Conservation (phyloP, 2,797 vertebrate species). For the Amphiprion clarkii region DNA sequence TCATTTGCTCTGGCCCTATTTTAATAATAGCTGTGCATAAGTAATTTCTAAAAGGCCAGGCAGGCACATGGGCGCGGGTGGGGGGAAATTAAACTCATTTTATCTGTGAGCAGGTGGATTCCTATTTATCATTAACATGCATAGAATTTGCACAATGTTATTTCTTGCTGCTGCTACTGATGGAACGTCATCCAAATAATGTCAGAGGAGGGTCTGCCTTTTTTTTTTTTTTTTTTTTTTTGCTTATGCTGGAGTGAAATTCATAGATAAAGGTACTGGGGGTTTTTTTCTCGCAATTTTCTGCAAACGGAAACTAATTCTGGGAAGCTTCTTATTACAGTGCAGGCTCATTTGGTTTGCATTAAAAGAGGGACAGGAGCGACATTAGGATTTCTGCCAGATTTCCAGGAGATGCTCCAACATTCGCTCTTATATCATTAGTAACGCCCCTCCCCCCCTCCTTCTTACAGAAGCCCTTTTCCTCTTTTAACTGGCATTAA, state of each 20-base stretch:
- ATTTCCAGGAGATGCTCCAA: slow-evolving; percentile 96
- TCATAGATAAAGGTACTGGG: slow-evolving; percentile 98
- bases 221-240: slow-evolving; percentile 83
- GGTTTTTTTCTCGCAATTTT: slow-evolving; percentile 92
- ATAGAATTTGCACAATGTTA: slow-evolving; percentile 99
- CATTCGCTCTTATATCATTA: slow-evolving; percentile 96
- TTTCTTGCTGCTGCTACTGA: slow-evolving; percentile 95
- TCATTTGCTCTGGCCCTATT: slow-evolving; percentile 99
- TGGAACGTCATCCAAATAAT: slow-evolving; percentile 99
- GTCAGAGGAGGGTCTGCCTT: slow-evolving; percentile 88
- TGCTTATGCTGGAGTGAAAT: slow-evolving; percentile 99
- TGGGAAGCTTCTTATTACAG: slow-evolving; percentile 99
- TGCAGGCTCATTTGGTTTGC: slow-evolving; percentile 97
- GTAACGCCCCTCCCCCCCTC: slow-evolving; percentile 57
- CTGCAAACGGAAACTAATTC: slow-evolving; percentile 99
- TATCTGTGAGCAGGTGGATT: slow-evolving; percentile 99
- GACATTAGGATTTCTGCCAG: slow-evolving; percentile 99
- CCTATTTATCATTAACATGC: slow-evolving; percentile 99
- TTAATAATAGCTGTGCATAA: slow-evolving; percentile 99
- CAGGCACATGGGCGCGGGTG: slow-evolving; percentile 89
- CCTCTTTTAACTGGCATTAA: slow-evolving; percentile 81
- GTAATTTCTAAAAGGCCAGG: slow-evolving; percentile 99
- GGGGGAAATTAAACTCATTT: slow-evolving; percentile 99
- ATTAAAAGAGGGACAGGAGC: slow-evolving; percentile 97
- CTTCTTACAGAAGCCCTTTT: slow-evolving; percentile 56